phyloP scores from a whole-genome alignment of 2,113 vertebrate species.

The Gasterosteus nipponicus region DNA sequence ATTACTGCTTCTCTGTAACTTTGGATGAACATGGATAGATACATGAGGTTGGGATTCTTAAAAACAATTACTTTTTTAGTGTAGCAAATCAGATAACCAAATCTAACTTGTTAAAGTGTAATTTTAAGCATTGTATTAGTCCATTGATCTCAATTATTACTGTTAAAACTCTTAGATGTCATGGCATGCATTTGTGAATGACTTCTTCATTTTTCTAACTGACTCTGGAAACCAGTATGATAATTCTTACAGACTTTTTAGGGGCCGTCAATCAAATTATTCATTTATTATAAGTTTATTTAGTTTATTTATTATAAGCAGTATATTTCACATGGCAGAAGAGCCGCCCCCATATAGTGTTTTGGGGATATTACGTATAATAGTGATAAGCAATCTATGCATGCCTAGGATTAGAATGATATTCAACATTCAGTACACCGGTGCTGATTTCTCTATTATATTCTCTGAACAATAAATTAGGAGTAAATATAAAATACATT shows the following conservation, averaged over 20 bases:
- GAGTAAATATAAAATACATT: background rate
- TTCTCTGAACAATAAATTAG: background rate
- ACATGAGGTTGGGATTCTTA: background rate
- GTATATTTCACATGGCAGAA: background rate
- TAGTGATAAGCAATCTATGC: too few species aligned
- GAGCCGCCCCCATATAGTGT: background rate
- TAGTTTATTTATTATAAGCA: too few species aligned
- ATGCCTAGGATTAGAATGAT: too few species aligned
- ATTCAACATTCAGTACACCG: background rate
- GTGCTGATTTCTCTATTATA: background rate
- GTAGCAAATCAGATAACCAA: background rate
- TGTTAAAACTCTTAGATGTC: background rate
- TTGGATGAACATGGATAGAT: background rate
- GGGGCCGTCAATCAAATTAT: background rate
- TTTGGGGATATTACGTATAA: background rate
- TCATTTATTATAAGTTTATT: too few species aligned
- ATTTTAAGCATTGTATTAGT: background rate
- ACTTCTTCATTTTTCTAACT: background rate
- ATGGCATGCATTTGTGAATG: background rate
- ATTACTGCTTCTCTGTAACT: background rate
- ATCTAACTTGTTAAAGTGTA: background rate
- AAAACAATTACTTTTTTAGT: conserved; percentile 1
- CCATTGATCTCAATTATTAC: background rate
- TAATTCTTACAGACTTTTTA: background rate
- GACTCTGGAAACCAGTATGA: background rate